phyloP scores from a whole-genome alignment of 2,888 invertebrate species.

The Epiblema foenella region DNA sequence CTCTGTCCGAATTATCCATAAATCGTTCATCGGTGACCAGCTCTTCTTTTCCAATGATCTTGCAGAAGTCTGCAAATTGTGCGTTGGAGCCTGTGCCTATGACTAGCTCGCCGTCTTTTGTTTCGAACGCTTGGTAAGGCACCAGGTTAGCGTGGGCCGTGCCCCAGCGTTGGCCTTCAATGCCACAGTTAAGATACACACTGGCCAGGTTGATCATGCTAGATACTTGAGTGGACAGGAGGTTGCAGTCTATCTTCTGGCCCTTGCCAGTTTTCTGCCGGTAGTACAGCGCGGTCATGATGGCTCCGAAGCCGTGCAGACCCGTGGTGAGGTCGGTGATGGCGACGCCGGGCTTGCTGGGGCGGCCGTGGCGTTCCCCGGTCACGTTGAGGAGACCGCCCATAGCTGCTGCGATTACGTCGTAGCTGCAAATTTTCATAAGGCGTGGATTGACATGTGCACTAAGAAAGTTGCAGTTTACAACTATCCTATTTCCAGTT shows the following conservation, averaged over 20 bases:
- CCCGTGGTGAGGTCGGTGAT: conserved; percentile 97
- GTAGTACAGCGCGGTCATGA: conserved; percentile 94
- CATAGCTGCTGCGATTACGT: conserved; percentile 96
- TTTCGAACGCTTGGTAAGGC: conserved; percentile 96
- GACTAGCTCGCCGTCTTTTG: conserved; percentile 92
- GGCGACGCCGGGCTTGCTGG: conserved; percentile 96
- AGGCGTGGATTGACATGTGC: background rate
- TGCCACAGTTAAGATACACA: conserved; percentile 94
- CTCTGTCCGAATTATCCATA: conserved; percentile 89
- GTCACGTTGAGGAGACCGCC: conserved; percentile 96
- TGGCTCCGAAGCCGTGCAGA: conserved; percentile 97
- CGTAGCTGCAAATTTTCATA: conserved; percentile 86
- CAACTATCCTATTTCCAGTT: too few relatives aligned
- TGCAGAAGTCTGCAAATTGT: conserved; percentile 91
- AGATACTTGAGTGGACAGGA: conserved; percentile 96
- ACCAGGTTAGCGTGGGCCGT: conserved; percentile 97
- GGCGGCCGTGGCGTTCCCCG: conserved; percentile 92
- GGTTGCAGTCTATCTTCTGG: conserved; percentile 96
- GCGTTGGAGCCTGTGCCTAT: conserved; percentile 94
- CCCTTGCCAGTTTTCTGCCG: conserved; percentile 91
- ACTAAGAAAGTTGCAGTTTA: too few relatives aligned
- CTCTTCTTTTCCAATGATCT: conserved; percentile 84
- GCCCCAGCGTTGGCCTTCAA: conserved; percentile 93
- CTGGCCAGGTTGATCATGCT: conserved; percentile 95
- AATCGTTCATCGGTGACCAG: conserved; percentile 88